phyloP scores from a whole-genome alignment of 2,797 vertebrate species.

The Fistularia tabacaria region DNA sequence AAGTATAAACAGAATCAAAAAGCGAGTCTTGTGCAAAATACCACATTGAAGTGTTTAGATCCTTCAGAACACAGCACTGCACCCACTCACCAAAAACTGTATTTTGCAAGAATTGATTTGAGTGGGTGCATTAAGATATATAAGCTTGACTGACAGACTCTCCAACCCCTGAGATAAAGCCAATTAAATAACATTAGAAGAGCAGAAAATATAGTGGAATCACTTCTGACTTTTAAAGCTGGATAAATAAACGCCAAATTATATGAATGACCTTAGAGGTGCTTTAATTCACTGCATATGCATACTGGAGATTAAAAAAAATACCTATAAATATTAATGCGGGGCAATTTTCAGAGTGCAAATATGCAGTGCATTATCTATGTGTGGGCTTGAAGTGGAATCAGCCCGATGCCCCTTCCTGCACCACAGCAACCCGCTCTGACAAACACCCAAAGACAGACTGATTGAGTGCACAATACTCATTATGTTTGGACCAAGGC shows the following conservation, averaged over 20 bases:
- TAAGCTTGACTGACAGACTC: conserved; percentile 73
- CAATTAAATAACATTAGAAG: conserved; percentile 67
- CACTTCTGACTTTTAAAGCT: conserved; percentile 67
- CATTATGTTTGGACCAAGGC: conserved; percentile 34
- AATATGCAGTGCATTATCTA: conserved; percentile 74
- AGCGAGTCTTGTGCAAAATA: conserved; percentile 3
- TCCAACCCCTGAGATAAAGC: conserved; percentile 59
- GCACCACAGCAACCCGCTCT: conserved; percentile 22
- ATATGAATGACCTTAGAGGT: conserved; percentile 72
- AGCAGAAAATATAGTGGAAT: conserved; percentile 47
- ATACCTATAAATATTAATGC: conserved; percentile 78
- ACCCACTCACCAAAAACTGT: conserved; percentile 33
- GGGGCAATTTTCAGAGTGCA: conserved; percentile 67
- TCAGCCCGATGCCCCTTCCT: conserved; percentile 49
- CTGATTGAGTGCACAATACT: conserved; percentile 56
- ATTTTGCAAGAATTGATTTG: conserved; percentile 50
- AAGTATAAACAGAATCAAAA: neutral
- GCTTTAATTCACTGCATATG: conserved; percentile 66
- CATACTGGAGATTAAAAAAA: conserved; percentile 73
- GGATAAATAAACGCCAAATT: conserved; percentile 75
- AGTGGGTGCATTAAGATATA: conserved; percentile 59
- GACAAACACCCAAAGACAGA: conserved; percentile 48
- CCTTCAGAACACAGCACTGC: conserved; percentile 10
- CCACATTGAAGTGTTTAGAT: conserved; percentile 1
- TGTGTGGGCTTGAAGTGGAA: conserved; percentile 66